Evolutionary conservation across 2,888 invertebrate genomes (phyloP), one percentile per base, ranked within the genome.

Genomic region (Mactromeris polynyma): DNA sequence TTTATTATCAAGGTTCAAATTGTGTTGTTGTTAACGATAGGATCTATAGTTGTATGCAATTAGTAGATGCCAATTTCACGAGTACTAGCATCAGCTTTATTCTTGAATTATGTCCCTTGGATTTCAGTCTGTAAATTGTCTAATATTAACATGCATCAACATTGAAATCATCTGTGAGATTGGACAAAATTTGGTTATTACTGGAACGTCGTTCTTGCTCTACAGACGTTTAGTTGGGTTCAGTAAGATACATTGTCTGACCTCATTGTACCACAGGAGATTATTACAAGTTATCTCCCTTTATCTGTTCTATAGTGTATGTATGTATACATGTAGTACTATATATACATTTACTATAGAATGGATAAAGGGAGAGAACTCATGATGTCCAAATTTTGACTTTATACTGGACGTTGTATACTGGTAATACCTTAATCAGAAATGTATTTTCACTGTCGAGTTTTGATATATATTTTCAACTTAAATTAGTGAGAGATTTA

Each of bases 51-150:
- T 11, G 33, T 73, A 33, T 73, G 73, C 36, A 36, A 73, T 19
- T 33, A 73, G 73, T 36, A 36, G 73, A 19, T 73, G 36, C 73
- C 33, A 73, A 64, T 36, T 73, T 73, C 73, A 73, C 17, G 73
- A 73, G 73, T 73, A 73, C 73, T 36, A 73, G 73, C 14, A 73
- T 73, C 33, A 73, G 17, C 73, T 36, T 73, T 73, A 33, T 33
- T 36, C 73, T 33, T 19, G 17, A 33, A 73, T 33, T 73, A 73
- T 36, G 6, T 73, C 69, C 36, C 58, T 26, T 64, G 26, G 4
- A 1, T 26, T 64, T 64, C 58, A 26, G 58, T 64, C 26, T 46
- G 11, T 21, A 64, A 19, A 19, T 17, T 17, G 19, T 19, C 14
- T 6, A 51, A 2, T 51, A 19, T 6, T 51, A 2, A 2, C 11